Evolutionary conservation across 2,888 invertebrate genomes (phyloP).

Genomic region (Formica aserva): DNA sequence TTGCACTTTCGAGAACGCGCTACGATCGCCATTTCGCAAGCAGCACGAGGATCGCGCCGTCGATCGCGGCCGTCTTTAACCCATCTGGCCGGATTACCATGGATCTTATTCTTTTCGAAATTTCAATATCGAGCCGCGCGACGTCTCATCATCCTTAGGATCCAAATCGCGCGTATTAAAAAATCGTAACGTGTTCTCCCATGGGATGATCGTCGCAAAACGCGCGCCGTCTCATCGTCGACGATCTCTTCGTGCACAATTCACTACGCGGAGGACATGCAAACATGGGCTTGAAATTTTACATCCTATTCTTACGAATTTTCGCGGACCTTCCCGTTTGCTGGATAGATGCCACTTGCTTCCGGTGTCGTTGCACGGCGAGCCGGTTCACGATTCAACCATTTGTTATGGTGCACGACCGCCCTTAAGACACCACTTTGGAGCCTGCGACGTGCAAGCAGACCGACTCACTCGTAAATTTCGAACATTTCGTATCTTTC

Average conservation of each 20-base stretch:
- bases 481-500: constrained; percentile 52
- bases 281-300: neutral
- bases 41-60: constrained; percentile 73
- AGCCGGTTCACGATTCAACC: constrained; percentile 67
- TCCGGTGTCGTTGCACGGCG: constrained; percentile 64
- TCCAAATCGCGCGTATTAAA: neutral
- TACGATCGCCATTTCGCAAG: constrained; percentile 76
- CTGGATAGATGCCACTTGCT: constrained; percentile 56
- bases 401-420: constrained; percentile 71
- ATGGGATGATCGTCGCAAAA: neutral
- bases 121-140: constrained; percentile 35
- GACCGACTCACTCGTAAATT: constrained; percentile 78
- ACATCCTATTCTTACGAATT: constrained; percentile 33
- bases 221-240: constrained; percentile 30
- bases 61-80: constrained; percentile 73
- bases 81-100: constrained; percentile 70
- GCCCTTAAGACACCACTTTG: constrained; percentile 55
- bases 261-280: neutral
- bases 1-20: constrained; percentile 73
- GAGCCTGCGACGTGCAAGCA: constrained; percentile 58
- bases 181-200: constrained; percentile 1
- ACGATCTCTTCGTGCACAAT: constrained; percentile 20
- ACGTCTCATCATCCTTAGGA: constrained; percentile 46
- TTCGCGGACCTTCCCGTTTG: constrained; percentile 31
- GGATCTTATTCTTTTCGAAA: neutral